These are phyloP conservation scores for Piezodorus guildinii DNA, from an alignment of 1,140 invertebrate genomes.

Conservation along the genomic window DNA sequence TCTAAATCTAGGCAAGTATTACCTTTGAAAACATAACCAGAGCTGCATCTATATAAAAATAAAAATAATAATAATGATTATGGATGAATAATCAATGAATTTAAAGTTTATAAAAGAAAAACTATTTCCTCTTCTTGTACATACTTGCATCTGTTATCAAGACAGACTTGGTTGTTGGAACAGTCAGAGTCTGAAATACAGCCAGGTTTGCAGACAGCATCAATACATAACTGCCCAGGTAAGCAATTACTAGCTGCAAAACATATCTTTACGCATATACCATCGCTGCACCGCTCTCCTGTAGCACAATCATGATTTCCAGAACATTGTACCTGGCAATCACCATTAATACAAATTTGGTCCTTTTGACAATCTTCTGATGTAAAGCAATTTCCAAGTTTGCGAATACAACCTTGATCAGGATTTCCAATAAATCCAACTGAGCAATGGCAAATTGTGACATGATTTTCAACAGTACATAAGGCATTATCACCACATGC, in stretches of 20 bases:
- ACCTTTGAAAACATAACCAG: slow-evolving; percentile 53
- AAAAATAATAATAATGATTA: background rate
- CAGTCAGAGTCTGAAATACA: slow-evolving; percentile 74
- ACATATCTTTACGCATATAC: slow-evolving; percentile 71
- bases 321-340: slow-evolving; percentile 62
- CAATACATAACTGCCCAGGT: slow-evolving; percentile 75
- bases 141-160: slow-evolving; percentile 59
- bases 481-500: slow-evolving; percentile 75
- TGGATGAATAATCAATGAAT: background rate
- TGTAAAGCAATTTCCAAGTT: slow-evolving; percentile 50
- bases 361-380: slow-evolving; percentile 52
- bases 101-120: background rate
- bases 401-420: slow-evolving; percentile 77
- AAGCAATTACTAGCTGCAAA: slow-evolving; percentile 79
- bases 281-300: slow-evolving; percentile 69
- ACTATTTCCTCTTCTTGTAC: slow-evolving; percentile 24
- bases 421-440: slow-evolving; percentile 72
- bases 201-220: slow-evolving; percentile 67
- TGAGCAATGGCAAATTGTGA: slow-evolving; percentile 63
- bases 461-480: slow-evolving; percentile 59
- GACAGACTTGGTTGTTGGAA: slow-evolving; percentile 62
- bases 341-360: slow-evolving; percentile 58
- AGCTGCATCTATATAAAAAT: slow-evolving; percentile 38
- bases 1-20: slow-evolving; percentile 63
- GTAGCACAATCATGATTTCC: slow-evolving; percentile 58